Evolutionary conservation across 2,888 invertebrate species (phyloP).

Genomic region (Pilophorus perplexus): DNA sequence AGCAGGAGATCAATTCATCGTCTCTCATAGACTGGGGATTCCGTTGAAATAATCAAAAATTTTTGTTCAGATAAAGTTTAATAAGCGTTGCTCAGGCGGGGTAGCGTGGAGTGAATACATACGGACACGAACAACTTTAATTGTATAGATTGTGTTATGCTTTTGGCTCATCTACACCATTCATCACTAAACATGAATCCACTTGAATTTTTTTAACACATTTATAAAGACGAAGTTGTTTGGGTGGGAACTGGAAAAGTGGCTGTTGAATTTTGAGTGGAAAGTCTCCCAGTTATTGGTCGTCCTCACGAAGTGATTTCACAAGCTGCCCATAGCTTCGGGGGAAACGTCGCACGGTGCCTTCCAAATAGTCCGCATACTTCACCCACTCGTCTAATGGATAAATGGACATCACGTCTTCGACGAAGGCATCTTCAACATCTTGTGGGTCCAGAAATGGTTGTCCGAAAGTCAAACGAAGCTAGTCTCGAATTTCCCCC

Average conservation of each 20-base stretch:
- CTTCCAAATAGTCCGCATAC: too few relatives aligned
- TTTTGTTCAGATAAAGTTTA: too few relatives aligned
- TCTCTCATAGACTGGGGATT: too few relatives aligned
- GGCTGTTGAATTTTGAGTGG: not conserved
- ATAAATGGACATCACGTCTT: not conserved
- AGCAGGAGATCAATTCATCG: too few relatives aligned
- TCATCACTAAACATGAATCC: constrained; percentile 4
- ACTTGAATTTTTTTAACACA: not conserved
- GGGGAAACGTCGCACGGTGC: not conserved
- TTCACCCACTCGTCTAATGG: not conserved
- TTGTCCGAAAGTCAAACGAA: not conserved
- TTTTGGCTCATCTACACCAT: constrained; percentile 4
- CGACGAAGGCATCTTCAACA: not conserved
- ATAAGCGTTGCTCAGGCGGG: too few relatives aligned
- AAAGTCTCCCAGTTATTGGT: constrained; percentile 2
- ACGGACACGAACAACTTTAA: too few relatives aligned
- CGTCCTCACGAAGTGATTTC: constrained; percentile 5
- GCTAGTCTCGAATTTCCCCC: not conserved
- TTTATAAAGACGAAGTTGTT: not conserved
- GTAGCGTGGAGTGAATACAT: too few relatives aligned
- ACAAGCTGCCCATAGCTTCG: constrained; percentile 6
- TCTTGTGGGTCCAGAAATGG: not conserved
- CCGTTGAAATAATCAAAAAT: too few relatives aligned
- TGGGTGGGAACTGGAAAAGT: not conserved
- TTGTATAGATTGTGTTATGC: too few relatives aligned